Percentiles rank a stretch among this genome's conserved stretches.
These are phyloP conservation scores for Yoshiicerus persimilis DNA, from an alignment of 1,140 invertebrate species.

Conservation along the genomic window DNA sequence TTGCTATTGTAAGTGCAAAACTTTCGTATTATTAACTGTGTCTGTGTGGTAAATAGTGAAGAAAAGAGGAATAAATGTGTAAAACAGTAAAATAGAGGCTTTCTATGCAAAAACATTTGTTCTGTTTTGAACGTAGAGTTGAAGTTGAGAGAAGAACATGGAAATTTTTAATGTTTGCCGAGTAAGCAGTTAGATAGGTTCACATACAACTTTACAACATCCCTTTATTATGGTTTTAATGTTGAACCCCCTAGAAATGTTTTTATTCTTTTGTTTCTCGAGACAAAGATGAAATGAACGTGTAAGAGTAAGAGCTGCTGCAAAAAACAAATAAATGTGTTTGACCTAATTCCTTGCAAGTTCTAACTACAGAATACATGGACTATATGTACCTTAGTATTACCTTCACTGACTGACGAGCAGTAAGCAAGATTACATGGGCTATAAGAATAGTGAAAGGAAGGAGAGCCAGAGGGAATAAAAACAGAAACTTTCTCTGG, in stretches of 20 bases:
- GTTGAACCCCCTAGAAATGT: not conserved
- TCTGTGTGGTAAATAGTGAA: too few species aligned
- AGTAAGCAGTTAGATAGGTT: not conserved
- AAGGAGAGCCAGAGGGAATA: not conserved
- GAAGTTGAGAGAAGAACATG: too few species aligned
- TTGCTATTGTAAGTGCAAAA: too few species aligned
- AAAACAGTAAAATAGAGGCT: too few species aligned
- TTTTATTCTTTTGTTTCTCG: not conserved
- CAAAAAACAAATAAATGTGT: not conserved
- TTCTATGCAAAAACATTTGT: not conserved
- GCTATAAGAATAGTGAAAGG: not conserved
- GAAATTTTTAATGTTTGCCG: not conserved
- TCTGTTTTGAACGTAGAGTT: not conserved
- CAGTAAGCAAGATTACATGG: not conserved
- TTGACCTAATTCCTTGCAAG: not conserved
- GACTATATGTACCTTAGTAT: not conserved
- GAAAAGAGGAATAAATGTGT: too few species aligned
- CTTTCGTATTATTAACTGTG: too few species aligned
- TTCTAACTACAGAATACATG: not conserved
- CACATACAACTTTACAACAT: not conserved
- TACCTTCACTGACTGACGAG: not conserved
- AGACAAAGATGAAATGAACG: slow-evolving; percentile 1
- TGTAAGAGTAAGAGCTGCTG: not conserved
- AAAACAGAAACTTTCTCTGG: not conserved
- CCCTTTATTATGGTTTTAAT: not conserved